Evolutionary conservation across 2,113 vertebrate genomes (phyloP).

Genomic region (Pycnonotus jocosus): DNA sequence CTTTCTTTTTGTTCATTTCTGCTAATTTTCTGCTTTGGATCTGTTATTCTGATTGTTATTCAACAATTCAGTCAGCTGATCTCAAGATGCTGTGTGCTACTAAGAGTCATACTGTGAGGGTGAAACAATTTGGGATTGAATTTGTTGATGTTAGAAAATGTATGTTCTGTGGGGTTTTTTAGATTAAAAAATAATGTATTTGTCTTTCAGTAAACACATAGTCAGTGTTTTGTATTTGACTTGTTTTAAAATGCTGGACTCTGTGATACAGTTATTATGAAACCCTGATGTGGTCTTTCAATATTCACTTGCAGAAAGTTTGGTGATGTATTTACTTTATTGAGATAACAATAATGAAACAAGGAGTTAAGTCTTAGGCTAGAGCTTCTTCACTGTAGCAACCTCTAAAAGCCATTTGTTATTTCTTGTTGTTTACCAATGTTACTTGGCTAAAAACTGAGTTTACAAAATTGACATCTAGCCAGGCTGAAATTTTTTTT

Average conservation of each 20-base stretch:
- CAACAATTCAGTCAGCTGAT: not conserved
- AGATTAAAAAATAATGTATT: not conserved
- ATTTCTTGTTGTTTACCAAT: not conserved
- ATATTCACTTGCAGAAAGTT: not conserved
- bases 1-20: not conserved
- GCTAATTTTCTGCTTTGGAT: not conserved
- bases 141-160: not conserved
- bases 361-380: not conserved
- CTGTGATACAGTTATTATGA: not conserved
- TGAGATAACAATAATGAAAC: not conserved
- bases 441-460: not conserved
- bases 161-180: not conserved
- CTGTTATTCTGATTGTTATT: not conserved
- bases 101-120: not conserved
- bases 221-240: not conserved
- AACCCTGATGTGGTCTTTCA: not conserved
- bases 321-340: not conserved
- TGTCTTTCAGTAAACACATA: not conserved
- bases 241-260: not conserved
- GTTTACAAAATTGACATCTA: not conserved
- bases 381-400: not conserved
- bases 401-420: not conserved
- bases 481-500: not conserved
- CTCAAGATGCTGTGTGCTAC: not conserved
- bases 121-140: not conserved